Base-by-base conservation (phyloP, 2,113 vertebrate genomes). In the Ascaphus truei region DNA sequence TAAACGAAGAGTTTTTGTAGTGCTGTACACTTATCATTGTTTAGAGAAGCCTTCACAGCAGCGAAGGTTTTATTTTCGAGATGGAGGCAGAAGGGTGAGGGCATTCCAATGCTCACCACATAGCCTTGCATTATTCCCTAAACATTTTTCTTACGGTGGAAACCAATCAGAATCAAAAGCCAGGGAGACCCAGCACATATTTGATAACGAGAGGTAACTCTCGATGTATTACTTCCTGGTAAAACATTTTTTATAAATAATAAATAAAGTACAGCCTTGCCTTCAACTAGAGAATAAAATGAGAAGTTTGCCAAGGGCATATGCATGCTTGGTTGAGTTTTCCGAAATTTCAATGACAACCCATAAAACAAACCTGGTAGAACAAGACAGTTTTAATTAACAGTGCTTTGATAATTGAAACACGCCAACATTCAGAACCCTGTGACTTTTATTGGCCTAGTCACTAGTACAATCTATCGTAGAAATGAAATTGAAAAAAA, bases 1-100 rank as follows among this genome's bases (percentile, higher is more conserved):
- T 69, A 69, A 69, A 61, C 61, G 67, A 61, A 69, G 56, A 69
- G 67, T 61, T 69, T 69, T 37, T 61, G 56, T 60, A 69, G 67
- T 52, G 45, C 33, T 48, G 27, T 61, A 27, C 45, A 69, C 67
- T 69, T 69, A 69, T 61, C 33, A 69, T 52, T 69, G 67, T 69
- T 69, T 69, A 39, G 30, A 60, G 34, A 69, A 69, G 41, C 20
- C 55, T 59, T 68, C 53, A 37, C 37, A 9, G 27, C 25, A 56
- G 53, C 34, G 30, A 56, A 69, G 45, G 26, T 61, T 69, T 61
- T 61, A 69, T 61, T 69, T 69, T 30, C 45, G 48, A 31, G 47
- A 61, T 37, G 16, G 47, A 57, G 13, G 12, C 2, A 57, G 18
- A 52, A 51, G 67, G 33, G 23, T 48, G 18, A 30, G 27, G 57